Evolutionary conservation across 2,113 vertebrate genomes (phyloP).

Genomic region (Picathartes gymnocephalus): DNA sequence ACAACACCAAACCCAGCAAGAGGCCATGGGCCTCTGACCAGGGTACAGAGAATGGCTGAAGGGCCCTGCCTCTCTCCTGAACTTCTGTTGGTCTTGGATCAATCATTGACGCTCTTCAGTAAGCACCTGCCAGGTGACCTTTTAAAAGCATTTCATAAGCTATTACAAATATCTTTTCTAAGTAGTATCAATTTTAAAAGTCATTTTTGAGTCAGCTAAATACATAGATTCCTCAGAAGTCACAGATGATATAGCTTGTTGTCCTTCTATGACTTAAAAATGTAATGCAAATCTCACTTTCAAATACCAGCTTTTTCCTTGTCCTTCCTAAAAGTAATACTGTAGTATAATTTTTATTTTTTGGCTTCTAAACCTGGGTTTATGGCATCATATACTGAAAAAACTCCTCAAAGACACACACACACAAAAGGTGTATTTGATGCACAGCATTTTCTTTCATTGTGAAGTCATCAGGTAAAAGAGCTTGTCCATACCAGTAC

Average conservation of each 20-base stretch:
- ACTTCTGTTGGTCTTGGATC: background rate
- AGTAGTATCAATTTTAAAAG: background rate
- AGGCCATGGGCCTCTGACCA: background rate
- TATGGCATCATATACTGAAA: background rate
- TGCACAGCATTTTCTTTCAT: background rate
- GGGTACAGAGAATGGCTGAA: background rate
- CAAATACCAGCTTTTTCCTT: background rate
- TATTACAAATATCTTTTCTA: background rate
- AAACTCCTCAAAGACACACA: background rate
- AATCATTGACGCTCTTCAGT: background rate
- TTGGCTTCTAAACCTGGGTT: background rate
- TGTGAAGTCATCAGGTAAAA: background rate
- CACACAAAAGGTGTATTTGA: background rate
- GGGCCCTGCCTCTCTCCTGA: background rate
- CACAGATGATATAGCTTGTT: background rate
- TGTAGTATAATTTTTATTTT: background rate
- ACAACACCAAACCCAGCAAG: background rate
- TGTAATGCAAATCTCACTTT: rapidly evolving
- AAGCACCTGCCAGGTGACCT: background rate
- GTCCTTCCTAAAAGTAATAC: background rate
- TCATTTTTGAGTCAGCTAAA: background rate
- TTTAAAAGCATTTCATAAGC: background rate
- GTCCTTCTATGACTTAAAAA: background rate
- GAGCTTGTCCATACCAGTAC: background rate
- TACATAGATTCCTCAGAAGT: background rate